Conservation (phyloP, 2,113 vertebrate species). For the Chaetura pelagica region DNA sequence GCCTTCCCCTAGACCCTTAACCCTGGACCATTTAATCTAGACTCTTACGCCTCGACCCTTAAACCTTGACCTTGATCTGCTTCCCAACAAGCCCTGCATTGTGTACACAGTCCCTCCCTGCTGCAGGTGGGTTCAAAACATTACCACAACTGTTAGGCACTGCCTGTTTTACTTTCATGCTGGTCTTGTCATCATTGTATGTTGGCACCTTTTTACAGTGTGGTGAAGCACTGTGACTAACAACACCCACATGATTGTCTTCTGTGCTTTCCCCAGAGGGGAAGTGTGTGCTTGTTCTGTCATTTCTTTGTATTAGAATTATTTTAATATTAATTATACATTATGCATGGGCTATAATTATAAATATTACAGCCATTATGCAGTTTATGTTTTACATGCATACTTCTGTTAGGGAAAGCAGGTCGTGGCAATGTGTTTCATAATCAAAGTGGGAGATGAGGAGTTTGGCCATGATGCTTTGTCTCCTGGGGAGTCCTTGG, state of each 20-base stretch:
- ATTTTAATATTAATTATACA: constrained; percentile 47
- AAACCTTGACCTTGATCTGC: not conserved
- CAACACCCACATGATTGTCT: not conserved
- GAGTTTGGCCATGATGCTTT: not conserved
- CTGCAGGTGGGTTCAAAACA: constrained; percentile 2
- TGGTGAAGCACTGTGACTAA: not conserved
- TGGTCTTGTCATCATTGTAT: not conserved
- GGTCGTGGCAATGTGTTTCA: not conserved
- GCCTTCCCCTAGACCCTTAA: no score
- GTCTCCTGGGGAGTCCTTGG: not conserved
- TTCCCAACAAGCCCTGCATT: not conserved
- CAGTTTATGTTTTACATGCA: constrained; percentile 29
- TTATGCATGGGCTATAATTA: constrained; percentile 33
- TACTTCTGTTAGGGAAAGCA: constrained; percentile 37
- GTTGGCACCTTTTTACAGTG: not conserved
- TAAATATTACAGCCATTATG: constrained; percentile 33
- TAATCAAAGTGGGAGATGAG: not conserved
- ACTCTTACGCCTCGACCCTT: no score
- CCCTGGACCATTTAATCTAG: no score
- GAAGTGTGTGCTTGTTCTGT: constrained; percentile 13
- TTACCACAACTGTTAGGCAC: not conserved
- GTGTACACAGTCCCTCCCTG: not conserved
- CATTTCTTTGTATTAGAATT: not conserved
- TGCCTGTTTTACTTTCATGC: not conserved
- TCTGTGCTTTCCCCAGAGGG: constrained; percentile 2